These are phyloP conservation scores for Neolamprologus cancellatus DNA, from an alignment of 2,113 vertebrate genomes.

Conservation along the genomic window DNA sequence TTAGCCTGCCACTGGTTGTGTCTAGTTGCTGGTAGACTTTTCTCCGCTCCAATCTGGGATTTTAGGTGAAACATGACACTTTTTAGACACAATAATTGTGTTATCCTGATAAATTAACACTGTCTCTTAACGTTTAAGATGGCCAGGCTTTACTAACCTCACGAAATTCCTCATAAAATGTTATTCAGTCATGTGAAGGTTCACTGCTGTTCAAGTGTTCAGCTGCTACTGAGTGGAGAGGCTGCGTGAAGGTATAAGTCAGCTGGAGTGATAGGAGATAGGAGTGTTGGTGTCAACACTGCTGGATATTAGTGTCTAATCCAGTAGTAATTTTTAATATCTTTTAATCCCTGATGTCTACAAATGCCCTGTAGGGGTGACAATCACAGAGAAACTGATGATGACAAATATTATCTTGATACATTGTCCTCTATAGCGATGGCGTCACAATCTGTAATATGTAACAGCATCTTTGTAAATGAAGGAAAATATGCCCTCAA, in stretches of 20 bases:
- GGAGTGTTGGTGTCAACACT: background rate
- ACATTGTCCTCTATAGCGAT: background rate
- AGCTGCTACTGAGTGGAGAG: background rate
- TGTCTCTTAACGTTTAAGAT: background rate
- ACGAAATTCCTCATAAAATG: background rate
- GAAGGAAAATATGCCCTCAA: background rate
- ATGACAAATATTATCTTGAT: background rate
- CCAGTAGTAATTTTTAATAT: background rate
- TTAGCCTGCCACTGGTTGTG: background rate
- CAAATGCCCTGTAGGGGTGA: background rate
- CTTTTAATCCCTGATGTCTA: background rate
- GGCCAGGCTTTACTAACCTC: background rate
- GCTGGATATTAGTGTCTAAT: background rate
- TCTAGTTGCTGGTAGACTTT: background rate
- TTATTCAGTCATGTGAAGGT: background rate
- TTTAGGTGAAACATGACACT: background rate
- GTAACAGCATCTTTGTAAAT: background rate
- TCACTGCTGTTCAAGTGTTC: background rate
- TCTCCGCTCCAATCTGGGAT: background rate
- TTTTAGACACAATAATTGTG: background rate
- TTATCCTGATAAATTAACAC: background rate
- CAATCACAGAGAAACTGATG: background rate
- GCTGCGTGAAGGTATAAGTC: background rate
- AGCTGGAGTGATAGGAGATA: background rate
- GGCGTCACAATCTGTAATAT: background rate